A percentile compares a stretch with the other conserved stretches of the same genome.
Conservation (phyloP, 2,797 vertebrate genomes). For the Falco naumanni region DNA sequence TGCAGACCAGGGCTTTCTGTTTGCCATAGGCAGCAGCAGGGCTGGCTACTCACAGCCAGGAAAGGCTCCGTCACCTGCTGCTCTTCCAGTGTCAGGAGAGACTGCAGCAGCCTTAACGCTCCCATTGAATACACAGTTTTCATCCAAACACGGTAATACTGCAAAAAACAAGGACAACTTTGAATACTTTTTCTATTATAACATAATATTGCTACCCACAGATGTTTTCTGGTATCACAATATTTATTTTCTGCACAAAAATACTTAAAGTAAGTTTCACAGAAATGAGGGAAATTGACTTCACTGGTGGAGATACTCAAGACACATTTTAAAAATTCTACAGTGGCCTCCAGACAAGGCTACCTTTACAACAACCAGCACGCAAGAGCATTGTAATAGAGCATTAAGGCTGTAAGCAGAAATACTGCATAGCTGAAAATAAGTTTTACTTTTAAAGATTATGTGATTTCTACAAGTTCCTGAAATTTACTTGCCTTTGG, state of each 20-base stretch:
- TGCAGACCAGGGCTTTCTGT: neutral
- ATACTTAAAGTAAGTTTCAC: neutral
- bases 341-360: neutral
- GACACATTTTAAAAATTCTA: neutral
- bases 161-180: neutral
- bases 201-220: neutral
- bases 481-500: neutral
- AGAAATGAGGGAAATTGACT: neutral
- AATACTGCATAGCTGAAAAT: neutral
- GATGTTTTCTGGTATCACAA: neutral
- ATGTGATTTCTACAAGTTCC: neutral
- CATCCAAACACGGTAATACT: neutral
- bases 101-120: neutral
- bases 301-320: neutral
- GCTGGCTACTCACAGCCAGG: neutral
- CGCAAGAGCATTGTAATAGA: neutral
- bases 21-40: rapidly evolving
- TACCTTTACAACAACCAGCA: neutral
- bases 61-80: neutral
- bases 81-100: neutral
- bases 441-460: neutral
- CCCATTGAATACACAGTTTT: neutral
- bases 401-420: neutral
- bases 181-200: neutral
- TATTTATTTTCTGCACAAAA: neutral